Base-by-base conservation (phyloP, 2,797 vertebrate genomes). In the Pipistrellus nathusii region DNA sequence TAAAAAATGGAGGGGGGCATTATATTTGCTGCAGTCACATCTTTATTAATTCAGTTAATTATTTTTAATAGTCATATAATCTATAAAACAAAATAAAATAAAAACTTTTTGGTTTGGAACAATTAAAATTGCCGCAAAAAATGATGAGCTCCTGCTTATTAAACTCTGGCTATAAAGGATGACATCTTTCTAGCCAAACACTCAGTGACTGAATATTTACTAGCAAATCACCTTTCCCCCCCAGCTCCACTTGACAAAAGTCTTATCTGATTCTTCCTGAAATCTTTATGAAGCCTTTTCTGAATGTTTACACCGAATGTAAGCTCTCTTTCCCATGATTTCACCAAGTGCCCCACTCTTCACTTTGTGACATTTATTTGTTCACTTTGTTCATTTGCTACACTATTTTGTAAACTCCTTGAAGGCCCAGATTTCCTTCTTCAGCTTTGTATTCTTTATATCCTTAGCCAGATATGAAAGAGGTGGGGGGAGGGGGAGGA, bases 41-140 rank as follows among this genome's bases (percentile, higher is more conserved):
- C 5, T 27, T 84, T 78, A 51, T 83, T 71, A 85, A 82, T 94
- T 92, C 14, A 87, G 25, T 35, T 10, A 57, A 15, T 68, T 94
- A 12, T 75, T 75, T 83, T 91, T 80, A 66, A 51, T 93, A 84
- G 44, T 8, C 4, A 11, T 62, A 27, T 12, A 53, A 81, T 84
- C 6, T 0, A n/a, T n/a, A n/a, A n/a, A n/a, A n/a, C n/a, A n/a
- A n/a, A n/a, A 68, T 68, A 68, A 32, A 68, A 32, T 68, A 68
- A 66, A 66, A 66, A 35, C 17, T 32, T 6, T 64, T 18, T 15
- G 3, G 3, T 64, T 91, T 57, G 69, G 5, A 1, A 44, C 55
- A n/a, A 32, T 62, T 92, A 20, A 46, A 90, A 3, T 66, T 51
- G 72, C 8, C 5, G 41, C 46, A 55, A 81, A 32, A 80, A 0